Evolutionary conservation across 1,140 invertebrate species (phyloP), one percentile per base, ranked within the genome.

Genomic region (Phthorimaea operculella): DNA sequence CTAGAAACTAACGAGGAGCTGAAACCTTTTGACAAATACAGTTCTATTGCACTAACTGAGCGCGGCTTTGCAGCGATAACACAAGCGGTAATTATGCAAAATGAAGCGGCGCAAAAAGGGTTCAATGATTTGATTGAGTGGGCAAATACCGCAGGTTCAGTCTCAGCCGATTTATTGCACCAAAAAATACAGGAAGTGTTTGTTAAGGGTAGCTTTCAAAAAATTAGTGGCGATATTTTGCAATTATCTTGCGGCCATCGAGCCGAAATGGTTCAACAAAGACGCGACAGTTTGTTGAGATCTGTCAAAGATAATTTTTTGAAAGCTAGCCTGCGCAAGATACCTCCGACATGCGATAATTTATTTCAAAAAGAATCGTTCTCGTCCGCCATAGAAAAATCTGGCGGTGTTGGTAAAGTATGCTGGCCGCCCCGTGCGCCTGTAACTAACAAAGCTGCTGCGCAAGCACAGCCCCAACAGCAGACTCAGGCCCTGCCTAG

Each of bases 391-490:
- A 48, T 48, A 14, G 45, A 48, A 48, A 48, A 48, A 48, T 1
- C n/a, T 18, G 45, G 45, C 16, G 45, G 45, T 18, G 10, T 48
- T 4, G 10, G 1, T 14, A 48, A 48, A 48, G 16, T 16, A 16
- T 48, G 11, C 16, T 48, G 45, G 45, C 45, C 45, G 17, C 14
- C 16, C n/a, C 45, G 45, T 16, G 45, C 45, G 45, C n/a, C 45
- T 16, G 10, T 11, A 15, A 12, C 11, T 6, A 16, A 12, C 16
- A 48, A 48, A 48, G 14, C 45, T 48, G 45, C 16, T 48, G 45
- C 45, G 45, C 45, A 48, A 48, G 45, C 45, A n/a, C 39, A 42
- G 39, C 39, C 39, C 39, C 39, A 42, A 42, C 39, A 42, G 39
- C 39, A 42, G 39, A 14, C 39, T 42, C 39, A 42, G 39, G 39